Evolutionary conservation across 2,888 invertebrate genomes (phyloP).

Genomic region (Meteorus cinctellus): DNA sequence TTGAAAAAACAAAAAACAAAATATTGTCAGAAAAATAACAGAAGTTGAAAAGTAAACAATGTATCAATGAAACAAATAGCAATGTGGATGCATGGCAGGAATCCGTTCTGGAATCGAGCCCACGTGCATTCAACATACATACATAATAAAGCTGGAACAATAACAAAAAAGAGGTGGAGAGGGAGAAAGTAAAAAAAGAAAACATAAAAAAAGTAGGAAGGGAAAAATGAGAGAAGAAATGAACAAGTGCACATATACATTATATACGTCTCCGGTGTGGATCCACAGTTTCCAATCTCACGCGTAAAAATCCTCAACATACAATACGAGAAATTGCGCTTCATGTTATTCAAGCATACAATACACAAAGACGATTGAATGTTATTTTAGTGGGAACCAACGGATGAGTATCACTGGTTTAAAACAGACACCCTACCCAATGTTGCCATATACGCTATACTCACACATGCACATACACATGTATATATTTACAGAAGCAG

Average conservation of each 20-base stretch:
- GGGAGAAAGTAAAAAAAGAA: too few relatives aligned
- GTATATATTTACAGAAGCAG: conserved; percentile 42
- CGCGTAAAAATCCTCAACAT: conserved; percentile 24
- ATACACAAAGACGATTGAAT: conserved; percentile 29
- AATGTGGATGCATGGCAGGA: too few relatives aligned
- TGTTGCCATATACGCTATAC: conserved; percentile 64
- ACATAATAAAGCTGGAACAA: background rate
- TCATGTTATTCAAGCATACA: conserved; percentile 32
- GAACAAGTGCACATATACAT: background rate
- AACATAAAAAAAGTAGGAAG: background rate
- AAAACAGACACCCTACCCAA: conserved; percentile 65
- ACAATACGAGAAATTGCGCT: conserved; percentile 27
- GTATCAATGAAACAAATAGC: too few relatives aligned
- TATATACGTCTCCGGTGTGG: background rate
- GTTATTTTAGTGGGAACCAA: conserved; percentile 35
- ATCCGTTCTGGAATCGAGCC: too few relatives aligned
- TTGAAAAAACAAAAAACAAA: too few relatives aligned
- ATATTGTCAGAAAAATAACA: too few relatives aligned
- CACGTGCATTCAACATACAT: too few relatives aligned
- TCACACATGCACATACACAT: background rate
- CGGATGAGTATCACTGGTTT: conserved; percentile 65
- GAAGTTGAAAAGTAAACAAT: too few relatives aligned
- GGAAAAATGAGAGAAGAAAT: background rate
- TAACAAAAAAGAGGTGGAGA: background rate
- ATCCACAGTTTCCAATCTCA: background rate